phyloP scores from a whole-genome alignment of 2,888 invertebrate species.

The Agonum fuliginosum region DNA sequence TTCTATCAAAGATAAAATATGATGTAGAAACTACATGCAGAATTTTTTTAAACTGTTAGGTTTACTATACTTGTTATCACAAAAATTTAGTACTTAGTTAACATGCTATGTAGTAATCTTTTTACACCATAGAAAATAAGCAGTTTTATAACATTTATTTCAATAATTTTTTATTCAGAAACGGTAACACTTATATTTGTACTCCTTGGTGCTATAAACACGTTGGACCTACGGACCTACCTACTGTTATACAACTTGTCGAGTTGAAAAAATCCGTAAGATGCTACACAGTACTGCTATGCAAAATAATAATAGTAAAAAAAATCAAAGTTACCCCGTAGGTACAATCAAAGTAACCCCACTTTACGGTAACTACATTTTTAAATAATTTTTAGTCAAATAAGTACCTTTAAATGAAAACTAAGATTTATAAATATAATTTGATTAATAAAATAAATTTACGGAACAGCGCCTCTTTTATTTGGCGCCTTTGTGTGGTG shows the following conservation, averaged over 20 bases:
- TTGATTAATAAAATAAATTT: too few relatives aligned
- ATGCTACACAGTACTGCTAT: background rate
- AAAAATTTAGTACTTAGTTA: too few relatives aligned
- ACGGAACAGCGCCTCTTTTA: too few relatives aligned
- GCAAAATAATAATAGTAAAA: constrained; percentile 4
- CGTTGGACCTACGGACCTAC: background rate
- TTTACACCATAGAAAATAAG: background rate
- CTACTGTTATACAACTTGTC: background rate
- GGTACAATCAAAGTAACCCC: background rate
- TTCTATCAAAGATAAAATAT: background rate
- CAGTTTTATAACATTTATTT: background rate
- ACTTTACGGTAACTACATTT: too few relatives aligned
- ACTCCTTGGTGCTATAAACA: background rate
- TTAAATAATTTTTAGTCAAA: too few relatives aligned
- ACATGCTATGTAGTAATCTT: too few relatives aligned
- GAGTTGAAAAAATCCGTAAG: background rate
- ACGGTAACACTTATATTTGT: background rate
- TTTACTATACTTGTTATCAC: too few relatives aligned
- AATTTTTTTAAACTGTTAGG: too few relatives aligned
- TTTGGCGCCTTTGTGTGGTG: too few relatives aligned
- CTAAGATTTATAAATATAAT: too few relatives aligned
- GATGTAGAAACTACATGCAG: background rate
- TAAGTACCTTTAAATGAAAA: too few relatives aligned
- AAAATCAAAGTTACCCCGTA: constrained; percentile 12
- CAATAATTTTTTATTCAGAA: constrained; percentile 1